These are phyloP conservation scores for Patella ulyssiponensis DNA, from an alignment of 2,888 invertebrate genomes.

Conservation along the genomic window DNA sequence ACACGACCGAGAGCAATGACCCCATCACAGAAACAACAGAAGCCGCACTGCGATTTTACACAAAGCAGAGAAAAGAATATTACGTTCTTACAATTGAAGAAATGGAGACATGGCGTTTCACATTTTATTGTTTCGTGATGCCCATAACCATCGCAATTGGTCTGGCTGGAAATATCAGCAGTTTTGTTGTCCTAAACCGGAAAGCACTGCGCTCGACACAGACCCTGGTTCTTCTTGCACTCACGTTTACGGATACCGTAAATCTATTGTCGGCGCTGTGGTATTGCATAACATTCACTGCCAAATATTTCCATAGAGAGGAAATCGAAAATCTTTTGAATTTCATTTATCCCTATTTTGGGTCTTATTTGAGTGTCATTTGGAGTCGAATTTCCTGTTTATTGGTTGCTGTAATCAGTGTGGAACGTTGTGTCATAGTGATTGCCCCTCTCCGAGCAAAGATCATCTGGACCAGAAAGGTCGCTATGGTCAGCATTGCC, in stretches of 20 bases:
- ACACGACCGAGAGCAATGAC: no score
- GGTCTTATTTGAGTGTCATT: not conserved
- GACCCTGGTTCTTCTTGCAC: not conserved
- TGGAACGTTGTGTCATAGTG: not conserved
- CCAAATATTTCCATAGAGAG: not conserved
- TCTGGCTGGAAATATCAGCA: not conserved
- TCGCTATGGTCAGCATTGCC: not conserved
- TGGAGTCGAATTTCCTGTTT: not conserved
- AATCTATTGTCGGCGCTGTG: not conserved
- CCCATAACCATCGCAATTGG: not conserved
- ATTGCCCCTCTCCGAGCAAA: not conserved
- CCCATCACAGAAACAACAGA: not conserved
- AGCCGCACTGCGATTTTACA: not conserved
- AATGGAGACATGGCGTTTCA: not conserved
- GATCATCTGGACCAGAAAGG: conserved; percentile 1
- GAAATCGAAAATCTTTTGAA: not conserved
- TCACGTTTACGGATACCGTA: not conserved
- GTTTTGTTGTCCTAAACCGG: not conserved
- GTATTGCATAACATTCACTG: not conserved
- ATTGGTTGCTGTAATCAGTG: not conserved
- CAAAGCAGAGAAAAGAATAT: not conserved
- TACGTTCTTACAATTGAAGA: not conserved
- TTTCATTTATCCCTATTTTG: not conserved
- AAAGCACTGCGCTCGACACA: not conserved
- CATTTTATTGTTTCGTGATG: not conserved